A percentile compares a stretch with the other conserved stretches of the same genome.
These are phyloP conservation scores for Benthosema pterotum DNA, from an alignment of 2,797 vertebrate species.

Conservation along the genomic window DNA sequence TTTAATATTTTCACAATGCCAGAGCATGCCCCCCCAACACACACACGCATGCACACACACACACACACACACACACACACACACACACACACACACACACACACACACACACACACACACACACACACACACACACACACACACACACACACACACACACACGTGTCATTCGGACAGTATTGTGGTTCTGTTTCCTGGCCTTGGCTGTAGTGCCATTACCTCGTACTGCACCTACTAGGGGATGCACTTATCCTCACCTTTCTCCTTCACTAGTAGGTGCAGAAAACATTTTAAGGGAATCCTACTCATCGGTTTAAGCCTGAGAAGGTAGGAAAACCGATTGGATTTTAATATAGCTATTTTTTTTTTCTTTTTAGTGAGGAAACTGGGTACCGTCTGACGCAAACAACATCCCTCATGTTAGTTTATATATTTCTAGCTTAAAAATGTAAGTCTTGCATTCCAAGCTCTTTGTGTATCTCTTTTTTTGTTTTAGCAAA, in stretches of 20 bases:
- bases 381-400: slow-evolving; percentile 68
- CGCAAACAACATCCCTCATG: slow-evolving; percentile 66
- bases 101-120: too few species aligned
- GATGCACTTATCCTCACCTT: slow-evolving; percentile 80
- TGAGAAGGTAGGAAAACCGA: slow-evolving; percentile 56
- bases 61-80: too few species aligned
- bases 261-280: slow-evolving; percentile 72
- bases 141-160: too few species aligned
- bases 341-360: slow-evolving; percentile 48
- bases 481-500: slow-evolving; percentile 79
- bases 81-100: too few species aligned
- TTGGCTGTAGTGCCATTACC: slow-evolving; percentile 66
- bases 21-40: too few species aligned
- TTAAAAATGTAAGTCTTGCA: slow-evolving; percentile 80
- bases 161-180: slow-evolving; percentile 10
- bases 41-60: too few species aligned
- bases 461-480: slow-evolving; percentile 84
- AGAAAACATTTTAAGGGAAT: slow-evolving; percentile 76
- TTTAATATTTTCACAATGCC: too few species aligned
- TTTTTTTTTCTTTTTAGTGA: slow-evolving; percentile 61
- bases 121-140: too few species aligned
- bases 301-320: slow-evolving; percentile 56
- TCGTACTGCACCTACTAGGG: slow-evolving; percentile 76
- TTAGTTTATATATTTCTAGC: slow-evolving; percentile 84
- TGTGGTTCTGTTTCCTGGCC: slow-evolving; percentile 35